Evolutionary conservation across 2,113 vertebrate species (phyloP).

Genomic region (Theristicus caerulescens): DNA sequence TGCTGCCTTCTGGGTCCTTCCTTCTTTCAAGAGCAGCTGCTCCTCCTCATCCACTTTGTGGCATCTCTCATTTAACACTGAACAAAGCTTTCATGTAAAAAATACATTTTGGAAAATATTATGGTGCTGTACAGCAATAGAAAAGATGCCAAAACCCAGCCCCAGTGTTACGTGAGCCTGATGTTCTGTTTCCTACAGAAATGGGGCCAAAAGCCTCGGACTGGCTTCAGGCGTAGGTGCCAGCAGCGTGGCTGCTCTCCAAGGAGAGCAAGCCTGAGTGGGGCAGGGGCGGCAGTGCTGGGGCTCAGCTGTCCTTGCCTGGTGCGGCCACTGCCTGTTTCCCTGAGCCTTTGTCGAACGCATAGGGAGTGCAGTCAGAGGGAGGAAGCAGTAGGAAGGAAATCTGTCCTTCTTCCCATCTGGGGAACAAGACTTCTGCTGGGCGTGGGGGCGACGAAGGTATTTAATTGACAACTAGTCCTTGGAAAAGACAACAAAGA

Average conservation of each 20-base stretch:
- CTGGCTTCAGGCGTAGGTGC: neutral
- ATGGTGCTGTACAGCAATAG: neutral
- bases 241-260: neutral
- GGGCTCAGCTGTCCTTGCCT: neutral
- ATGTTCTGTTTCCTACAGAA: neutral
- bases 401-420: neutral
- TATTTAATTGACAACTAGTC: neutral
- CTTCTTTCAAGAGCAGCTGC: neutral
- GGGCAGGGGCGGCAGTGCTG: neutral
- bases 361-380: fast-evolving
- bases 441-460: no score
- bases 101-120: neutral
- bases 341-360: no score
- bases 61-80: neutral
- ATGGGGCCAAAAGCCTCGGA: neutral
- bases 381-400: neutral
- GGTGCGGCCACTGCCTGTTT: fast-evolving
- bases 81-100: neutral
- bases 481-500: neutral
- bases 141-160: neutral
- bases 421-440: neutral
- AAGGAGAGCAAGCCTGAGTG: neutral
- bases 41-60: neutral
- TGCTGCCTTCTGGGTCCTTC: neutral
- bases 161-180: neutral